Percentiles rank a stretch among this genome's conserved stretches.
phyloP scores from a whole-genome alignment of 2,888 invertebrate genomes.

The Brenthis ino region DNA sequence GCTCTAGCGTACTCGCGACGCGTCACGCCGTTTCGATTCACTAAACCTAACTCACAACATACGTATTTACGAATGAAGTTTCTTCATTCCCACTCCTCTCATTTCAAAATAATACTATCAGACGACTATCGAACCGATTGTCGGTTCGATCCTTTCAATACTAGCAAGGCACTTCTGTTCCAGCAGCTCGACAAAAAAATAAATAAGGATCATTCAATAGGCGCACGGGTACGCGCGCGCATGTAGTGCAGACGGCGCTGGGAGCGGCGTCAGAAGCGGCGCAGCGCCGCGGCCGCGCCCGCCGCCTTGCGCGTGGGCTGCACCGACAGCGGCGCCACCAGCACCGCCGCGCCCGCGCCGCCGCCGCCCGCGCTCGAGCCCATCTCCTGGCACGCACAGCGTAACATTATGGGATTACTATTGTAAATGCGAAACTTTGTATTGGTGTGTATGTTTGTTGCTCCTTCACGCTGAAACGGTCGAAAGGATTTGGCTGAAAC shows the following conservation, averaged over 20 bases:
- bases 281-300: slow-evolving; percentile 86
- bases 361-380: slow-evolving; percentile 82
- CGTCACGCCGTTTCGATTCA: slow-evolving; percentile 22
- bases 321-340: slow-evolving; percentile 91
- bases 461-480: no score
- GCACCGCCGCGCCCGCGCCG: slow-evolving; percentile 81
- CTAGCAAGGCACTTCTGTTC: slow-evolving; percentile 57
- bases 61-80: slow-evolving; percentile 48
- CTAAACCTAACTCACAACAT: slow-evolving; percentile 40
- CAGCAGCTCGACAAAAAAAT: slow-evolving; percentile 40
- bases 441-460: no score
- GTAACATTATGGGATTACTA: not conserved
- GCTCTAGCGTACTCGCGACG: slow-evolving; percentile 7
- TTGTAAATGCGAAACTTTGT: no score
- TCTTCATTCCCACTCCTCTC: slow-evolving; percentile 42
- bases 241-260: slow-evolving; percentile 47
- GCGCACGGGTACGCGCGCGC: not conserved
- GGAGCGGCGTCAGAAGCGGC: slow-evolving; percentile 84
- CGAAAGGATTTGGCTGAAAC: no score
- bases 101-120: slow-evolving; percentile 61
- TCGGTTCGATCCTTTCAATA: slow-evolving; percentile 47
- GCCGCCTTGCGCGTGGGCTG: slow-evolving; percentile 92
- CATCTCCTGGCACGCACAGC: slow-evolving; percentile 83
- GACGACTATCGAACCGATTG: slow-evolving; percentile 49
- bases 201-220: slow-evolving; percentile 43